Base-by-base conservation (phyloP, 2,888 invertebrate genomes). In the Megalurothrips usitatus region DNA sequence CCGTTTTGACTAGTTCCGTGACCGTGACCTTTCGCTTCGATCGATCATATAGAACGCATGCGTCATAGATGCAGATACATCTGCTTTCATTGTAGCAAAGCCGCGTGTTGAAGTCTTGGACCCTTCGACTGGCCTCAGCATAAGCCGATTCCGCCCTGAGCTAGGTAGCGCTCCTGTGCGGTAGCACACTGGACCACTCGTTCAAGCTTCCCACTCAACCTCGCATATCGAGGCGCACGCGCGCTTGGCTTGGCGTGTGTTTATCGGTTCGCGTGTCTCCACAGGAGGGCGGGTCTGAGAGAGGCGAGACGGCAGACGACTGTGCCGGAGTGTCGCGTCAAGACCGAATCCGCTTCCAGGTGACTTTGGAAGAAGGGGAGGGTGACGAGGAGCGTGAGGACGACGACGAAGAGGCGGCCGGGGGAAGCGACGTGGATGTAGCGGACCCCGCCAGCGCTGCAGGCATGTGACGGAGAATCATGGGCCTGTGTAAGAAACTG, bases 381-480 rank as follows among this genome's bases (percentile, higher is more conserved):
- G 89, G 88, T 85, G 89, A 89, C 86, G 90, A 88, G 85, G 89
- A 88, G 95, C 95, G 93, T 95, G 95, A 95, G 95, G 94, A 78
- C 95, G 95, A 95, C 94, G 94, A 78, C 81, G 90, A 90, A 85
- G 90, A 90, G 82, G 68, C 90, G 89, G 63, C 84, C 81, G 82
- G 80, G 75, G 80, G 34, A 80, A n/a, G 82, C 80, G 82, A 83
- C 81, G 80, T 86, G 79, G n/a, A 81, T 49, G 14, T 49, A 14
- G 34, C 79, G 52, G 43, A 52, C 47, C 47, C 34, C 52, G n/a
- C 49, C 79, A 79, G 86, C 26, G 87, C 87, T 79, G 86, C 91
- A 90, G 94, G 94, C 88, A 95, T 95, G 94, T 95, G 95, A 95
- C 95, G 94, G 94, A 94, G 94, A 93, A 92, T 95, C 90, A 91